Conservation (phyloP, 2,797 vertebrate species). For the Cyprinodon diabolis region DNA sequence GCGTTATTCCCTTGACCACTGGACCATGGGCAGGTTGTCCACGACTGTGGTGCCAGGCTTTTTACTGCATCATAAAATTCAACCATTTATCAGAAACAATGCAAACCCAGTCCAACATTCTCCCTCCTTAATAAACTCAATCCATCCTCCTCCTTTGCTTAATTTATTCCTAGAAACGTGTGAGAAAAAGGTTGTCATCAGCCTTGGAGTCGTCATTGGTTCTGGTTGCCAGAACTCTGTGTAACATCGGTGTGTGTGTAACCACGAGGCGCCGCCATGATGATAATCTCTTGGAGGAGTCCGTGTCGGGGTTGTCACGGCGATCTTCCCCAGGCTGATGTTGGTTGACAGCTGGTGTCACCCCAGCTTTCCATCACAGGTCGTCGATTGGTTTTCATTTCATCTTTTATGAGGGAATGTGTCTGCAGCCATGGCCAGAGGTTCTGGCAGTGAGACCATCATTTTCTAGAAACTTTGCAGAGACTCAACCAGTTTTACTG, state of each 20-base stretch:
- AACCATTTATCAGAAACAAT: too few species aligned
- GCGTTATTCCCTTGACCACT: too few species aligned
- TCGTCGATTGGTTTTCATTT: conserved; percentile 68
- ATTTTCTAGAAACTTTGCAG: not conserved
- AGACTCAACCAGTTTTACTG: not conserved
- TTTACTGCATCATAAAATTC: too few species aligned
- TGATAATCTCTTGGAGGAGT: conserved; percentile 77
- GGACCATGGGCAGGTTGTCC: too few species aligned
- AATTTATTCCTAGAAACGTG: too few species aligned
- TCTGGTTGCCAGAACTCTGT: conserved; percentile 10
- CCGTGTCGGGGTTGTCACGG: conserved; percentile 77
- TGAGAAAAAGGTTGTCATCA: not conserved
- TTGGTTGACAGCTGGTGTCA: conserved; percentile 77
- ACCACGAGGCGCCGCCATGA: conserved; percentile 63
- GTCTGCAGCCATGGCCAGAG: conserved; percentile 18
- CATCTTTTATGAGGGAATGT: conserved; percentile 33
- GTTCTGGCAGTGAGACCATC: not conserved
- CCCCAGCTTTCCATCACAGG: conserved; percentile 70
- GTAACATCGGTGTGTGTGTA: conserved; percentile 19
- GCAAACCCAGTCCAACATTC: too few species aligned
- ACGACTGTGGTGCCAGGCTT: too few species aligned
- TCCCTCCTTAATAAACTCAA: too few species aligned
- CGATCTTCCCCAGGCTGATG: conserved; percentile 73
- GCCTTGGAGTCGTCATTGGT: conserved; percentile 9
- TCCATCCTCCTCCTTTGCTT: too few species aligned